Evolutionary conservation across 2,113 vertebrate genomes (phyloP), one percentile per base, ranked within the genome.

Genomic region (Epinephelus fuscoguttatus): DNA sequence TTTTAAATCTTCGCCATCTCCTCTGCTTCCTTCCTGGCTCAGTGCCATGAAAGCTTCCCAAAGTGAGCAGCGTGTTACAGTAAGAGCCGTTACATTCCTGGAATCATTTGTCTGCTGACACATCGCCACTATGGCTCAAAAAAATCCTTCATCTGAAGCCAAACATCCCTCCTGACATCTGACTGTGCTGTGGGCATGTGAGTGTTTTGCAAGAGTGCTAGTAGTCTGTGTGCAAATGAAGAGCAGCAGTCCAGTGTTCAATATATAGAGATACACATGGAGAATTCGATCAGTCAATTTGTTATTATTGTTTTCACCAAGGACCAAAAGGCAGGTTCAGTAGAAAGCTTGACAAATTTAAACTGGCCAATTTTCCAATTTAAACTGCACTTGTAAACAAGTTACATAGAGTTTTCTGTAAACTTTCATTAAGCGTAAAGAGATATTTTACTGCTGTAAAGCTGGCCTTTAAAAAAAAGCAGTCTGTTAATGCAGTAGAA

Each of bases 21-120:
- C 61, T 68, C 68, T 47, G 73, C 70, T 83, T 85, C 60, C 71
- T 25, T 61, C n/a, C 45, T 90, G 92, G 91, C 91, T 62, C 6
- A 0, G 18, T 13, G 75, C 87, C 93, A 84, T 1, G 45, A 15
- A 69, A 40, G 78, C 90, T 93, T 94, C 93, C 94, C 93, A 93
- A 93, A 89, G 90, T 17, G 52, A 74, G 71, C 47, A 6, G 47
- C 0, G 57, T 53, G 59, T 92, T 90, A 91, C 90, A 61, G 94
- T 92, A 91, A 93, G 70, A 69, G 55, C 56, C 4, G 6, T 45
- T 59, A 13, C 18, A 14, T 88, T 91, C 90, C 85, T 70, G 91
- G 86, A 94, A 93, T 71, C 37, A 53, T 53, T 80, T 14, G 49
- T 56, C 84, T 83, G 73, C 25, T 1, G 18, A 68, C 72, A 82